Base-by-base conservation (phyloP, 1,140 invertebrate genomes). In the Wiebesia pumilae region DNA sequence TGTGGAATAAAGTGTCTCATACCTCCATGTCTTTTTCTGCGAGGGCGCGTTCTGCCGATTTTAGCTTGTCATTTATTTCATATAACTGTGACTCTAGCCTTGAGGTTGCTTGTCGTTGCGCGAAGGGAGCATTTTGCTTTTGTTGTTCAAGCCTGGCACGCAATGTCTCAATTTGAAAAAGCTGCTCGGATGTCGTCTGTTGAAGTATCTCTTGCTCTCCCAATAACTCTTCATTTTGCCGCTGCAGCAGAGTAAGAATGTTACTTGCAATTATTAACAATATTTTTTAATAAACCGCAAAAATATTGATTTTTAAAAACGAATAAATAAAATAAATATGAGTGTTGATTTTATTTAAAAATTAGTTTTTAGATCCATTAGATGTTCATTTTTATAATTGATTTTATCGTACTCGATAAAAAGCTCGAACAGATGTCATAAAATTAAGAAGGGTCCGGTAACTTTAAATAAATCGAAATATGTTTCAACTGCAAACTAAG, bases 151-250 rank as follows among this genome's bases (percentile, higher is more conserved):
- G 93, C 30, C 97, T 95, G 83, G 96, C 96, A 87, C 97, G 96
- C 88, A 98, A 94, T 1, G 96, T 95, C 69, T 97, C 97, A 83
- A 98, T 96, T 90, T 96, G 95, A 83, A 97, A 95, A 83, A 97
- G 94, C 91, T 97, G 96, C 90, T 97, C 96, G 40, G 97, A 96
- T 87, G 97, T 95, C 69, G 96, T 96, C 87, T 96, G 95, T 90
- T 98, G 97, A 73, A 98, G 93, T 47, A 96, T 95, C 89, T 97
- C 97, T 35, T 97, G 96, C 89, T 98, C 97, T 67, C 96, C 95
- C 88, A 96, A 95, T 65, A 97, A 93, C 92, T 98, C 97, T 96
- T 87, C 87, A 87, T 77, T 88, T 65, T 87, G 87, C 69, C 78
- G 67, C 78, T 83, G 58, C 0, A 54, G 38, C 21, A 47, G 27